Conservation (phyloP, 2,888 invertebrate genomes). For the Parapristionchus giblindavisi region DNA sequence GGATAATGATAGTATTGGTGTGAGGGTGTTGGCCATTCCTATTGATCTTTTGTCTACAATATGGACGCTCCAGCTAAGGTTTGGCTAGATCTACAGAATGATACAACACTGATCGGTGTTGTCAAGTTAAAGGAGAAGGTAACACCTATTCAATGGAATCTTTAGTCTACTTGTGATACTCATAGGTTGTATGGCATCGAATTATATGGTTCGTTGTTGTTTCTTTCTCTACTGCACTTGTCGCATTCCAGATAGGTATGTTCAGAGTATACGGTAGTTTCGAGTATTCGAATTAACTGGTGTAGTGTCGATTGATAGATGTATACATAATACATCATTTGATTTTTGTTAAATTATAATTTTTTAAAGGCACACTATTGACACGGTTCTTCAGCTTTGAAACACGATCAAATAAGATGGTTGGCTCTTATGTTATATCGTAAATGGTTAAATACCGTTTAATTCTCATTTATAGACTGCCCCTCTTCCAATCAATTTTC, state of each 20-base stretch:
- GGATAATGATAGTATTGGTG: not conserved
- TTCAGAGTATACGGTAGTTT: no score
- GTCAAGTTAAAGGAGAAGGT: slow-evolving; percentile 32
- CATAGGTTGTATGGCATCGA: not conserved
- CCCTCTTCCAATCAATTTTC: slow-evolving; percentile 23
- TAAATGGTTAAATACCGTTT: no score
- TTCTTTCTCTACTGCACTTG: not conserved
- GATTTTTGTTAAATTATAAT: not conserved
- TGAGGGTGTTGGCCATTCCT: not conserved
- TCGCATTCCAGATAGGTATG: slow-evolving; percentile 10
- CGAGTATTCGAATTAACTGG: not conserved
- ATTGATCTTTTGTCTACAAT: not conserved
- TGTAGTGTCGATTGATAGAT: not conserved
- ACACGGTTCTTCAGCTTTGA: slow-evolving; percentile 11
- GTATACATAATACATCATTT: not conserved
- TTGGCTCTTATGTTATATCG: not conserved
- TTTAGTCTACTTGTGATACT: not conserved
- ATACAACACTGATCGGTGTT: slow-evolving; percentile 17
- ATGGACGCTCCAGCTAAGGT: slow-evolving; percentile 21
- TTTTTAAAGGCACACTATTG: not conserved
- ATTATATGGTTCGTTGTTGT: slow-evolving; percentile 4
- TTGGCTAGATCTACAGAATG: slow-evolving; percentile 17
- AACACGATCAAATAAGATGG: slow-evolving; percentile 20
- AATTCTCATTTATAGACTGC: slow-evolving; percentile 9
- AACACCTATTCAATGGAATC: not conserved